Evolutionary conservation across 64 coral and sea anemone genomes (phyloP), one percentile per base, ranked within the genome.

Genomic region (Pachyseris speciosa): DNA sequence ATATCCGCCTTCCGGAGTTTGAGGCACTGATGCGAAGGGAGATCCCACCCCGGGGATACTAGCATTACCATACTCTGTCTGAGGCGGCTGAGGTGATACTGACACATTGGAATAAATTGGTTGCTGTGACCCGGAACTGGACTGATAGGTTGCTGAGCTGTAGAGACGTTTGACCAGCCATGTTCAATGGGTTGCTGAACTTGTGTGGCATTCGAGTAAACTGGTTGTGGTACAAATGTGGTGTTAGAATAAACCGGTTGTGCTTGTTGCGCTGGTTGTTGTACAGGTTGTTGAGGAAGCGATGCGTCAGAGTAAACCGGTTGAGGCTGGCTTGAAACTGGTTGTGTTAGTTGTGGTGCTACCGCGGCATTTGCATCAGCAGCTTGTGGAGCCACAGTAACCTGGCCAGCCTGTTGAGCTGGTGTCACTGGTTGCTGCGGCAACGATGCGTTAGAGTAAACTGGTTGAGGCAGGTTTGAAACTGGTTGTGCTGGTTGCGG

Each of bases 381-480:
- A 19, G 31, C 50, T 59, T 80, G 76, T 38, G 49, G 17, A 37
- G 49, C 30, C 0, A 6, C 17, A 37, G 50, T 17, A 19, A 26
- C 76, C 50, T 60, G 76, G 36, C 22, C 52, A 37, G 25, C 20
- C 7, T 48, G 75, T 80, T 80, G 48, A 7, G 17, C 67, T 20
- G 67, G 67, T 71, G 38, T 32, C 6, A 19, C 65, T 37, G 65
- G 2, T 68, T 68, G 30, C 37, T 80, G 51, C 9, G 33, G 25
- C 7, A 32, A 10, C 1, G 75, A 33, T 20, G 17, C 75, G 17
- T 80, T 80, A 0, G 75, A 80, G 50, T 37, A 57, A 58, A 30
- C 33, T 30, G 49, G 20, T 36, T 78, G 75, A 78, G 24, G 24
- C 40, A 75, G 40, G n/a, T 75, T 49, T 75, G 72, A 47, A 29